Evolutionary conservation across 2,888 invertebrate species (phyloP).

Genomic region (Drosophila demipolita): DNA sequence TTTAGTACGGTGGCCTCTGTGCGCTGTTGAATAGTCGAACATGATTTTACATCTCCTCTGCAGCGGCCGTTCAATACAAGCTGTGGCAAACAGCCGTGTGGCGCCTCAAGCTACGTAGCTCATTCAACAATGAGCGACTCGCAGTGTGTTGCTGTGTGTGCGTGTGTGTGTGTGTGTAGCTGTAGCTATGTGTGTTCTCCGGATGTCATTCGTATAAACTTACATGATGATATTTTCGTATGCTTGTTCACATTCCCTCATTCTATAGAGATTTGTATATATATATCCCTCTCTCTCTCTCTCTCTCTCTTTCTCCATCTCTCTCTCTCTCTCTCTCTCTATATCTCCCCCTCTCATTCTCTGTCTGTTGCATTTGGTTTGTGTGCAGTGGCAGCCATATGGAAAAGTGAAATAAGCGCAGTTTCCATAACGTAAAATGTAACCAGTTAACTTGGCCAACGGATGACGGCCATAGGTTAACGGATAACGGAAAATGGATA

Average conservation of each 20-base stretch:
- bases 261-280: too few relatives aligned
- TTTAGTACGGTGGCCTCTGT: slow-evolving; percentile 17
- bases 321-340: not conserved
- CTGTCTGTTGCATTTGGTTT: not conserved
- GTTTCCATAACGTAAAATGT: slow-evolving; percentile 47
- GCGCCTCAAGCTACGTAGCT: slow-evolving; percentile 62
- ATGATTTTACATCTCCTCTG: slow-evolving; percentile 71
- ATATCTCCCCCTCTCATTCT: not conserved
- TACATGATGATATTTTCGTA: slow-evolving; percentile 60
- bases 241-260: slow-evolving; percentile 1
- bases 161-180: slow-evolving; percentile 2
- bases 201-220: slow-evolving; percentile 77
- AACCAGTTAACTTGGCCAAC: slow-evolving; percentile 56
- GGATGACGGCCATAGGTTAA: slow-evolving; percentile 23
- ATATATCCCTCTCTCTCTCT: not conserved
- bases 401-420: slow-evolving; percentile 72
- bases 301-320: not conserved
- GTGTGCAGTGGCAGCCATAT: slow-evolving; percentile 56
- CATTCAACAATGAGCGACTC: slow-evolving; percentile 64
- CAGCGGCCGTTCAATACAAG: slow-evolving; percentile 36
- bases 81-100: slow-evolving; percentile 40
- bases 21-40: slow-evolving; percentile 51
- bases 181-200: slow-evolving; percentile 21
- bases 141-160: slow-evolving; percentile 8
- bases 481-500: slow-evolving; percentile 21